Evolutionary conservation across 1,140 invertebrate species (phyloP).

Genomic region (Kradibia gibbosae): DNA sequence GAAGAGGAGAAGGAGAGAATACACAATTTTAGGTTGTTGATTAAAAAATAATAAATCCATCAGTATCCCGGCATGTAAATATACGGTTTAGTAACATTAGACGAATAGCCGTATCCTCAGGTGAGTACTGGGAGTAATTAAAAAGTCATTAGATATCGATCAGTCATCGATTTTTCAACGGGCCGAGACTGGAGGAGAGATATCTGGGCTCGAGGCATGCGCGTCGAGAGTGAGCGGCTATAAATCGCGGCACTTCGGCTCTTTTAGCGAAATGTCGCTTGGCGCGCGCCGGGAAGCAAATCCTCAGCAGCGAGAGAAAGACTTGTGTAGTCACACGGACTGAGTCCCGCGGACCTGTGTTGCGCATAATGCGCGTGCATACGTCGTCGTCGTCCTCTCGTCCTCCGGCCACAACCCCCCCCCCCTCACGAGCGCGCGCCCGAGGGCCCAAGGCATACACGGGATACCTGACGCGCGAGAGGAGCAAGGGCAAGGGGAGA

Average conservation of each 20-base stretch:
- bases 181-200: not conserved
- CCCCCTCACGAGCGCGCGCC: too few relatives aligned
- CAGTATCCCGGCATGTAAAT: too few relatives aligned
- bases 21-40: too few relatives aligned
- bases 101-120: not conserved
- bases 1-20: too few relatives aligned
- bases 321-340: not conserved
- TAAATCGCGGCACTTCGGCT: not conserved
- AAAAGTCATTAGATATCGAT: not conserved
- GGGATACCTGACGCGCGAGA: too few relatives aligned
- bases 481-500: not conserved
- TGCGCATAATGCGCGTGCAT: not conserved
- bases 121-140: not conserved
- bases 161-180: not conserved
- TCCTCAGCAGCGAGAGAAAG: not conserved
- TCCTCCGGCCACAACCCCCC: not conserved
- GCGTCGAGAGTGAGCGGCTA: not conserved
- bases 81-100: too few relatives aligned
- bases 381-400: not conserved
- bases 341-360: too few relatives aligned
- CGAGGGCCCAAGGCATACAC: too few relatives aligned
- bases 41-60: too few relatives aligned
- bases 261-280: not conserved
- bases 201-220: not conserved
- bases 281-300: not conserved